These are phyloP conservation scores for Clamator glandarius DNA, from an alignment of 2,797 vertebrate genomes.

Conservation along the genomic window DNA sequence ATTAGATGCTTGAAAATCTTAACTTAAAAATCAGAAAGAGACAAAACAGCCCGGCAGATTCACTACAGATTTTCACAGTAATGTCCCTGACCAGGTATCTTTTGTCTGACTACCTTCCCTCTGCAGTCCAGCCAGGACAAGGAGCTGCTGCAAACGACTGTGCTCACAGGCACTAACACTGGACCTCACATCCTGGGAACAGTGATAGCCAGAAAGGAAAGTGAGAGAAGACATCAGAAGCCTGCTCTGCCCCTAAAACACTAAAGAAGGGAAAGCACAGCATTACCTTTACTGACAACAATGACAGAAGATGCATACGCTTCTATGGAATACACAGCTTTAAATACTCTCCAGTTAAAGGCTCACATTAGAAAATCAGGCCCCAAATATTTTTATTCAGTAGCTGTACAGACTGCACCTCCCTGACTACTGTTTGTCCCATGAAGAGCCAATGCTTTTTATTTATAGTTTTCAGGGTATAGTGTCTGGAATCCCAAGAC, in stretches of 20 bases:
- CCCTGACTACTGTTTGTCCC: conserved; percentile 54
- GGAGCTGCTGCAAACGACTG: not conserved
- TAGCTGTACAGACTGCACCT: conserved; percentile 50
- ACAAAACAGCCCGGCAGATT: not conserved
- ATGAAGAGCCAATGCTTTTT: conserved; percentile 68
- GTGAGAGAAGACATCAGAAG: not conserved
- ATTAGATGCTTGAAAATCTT: not conserved
- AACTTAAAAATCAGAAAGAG: not conserved
- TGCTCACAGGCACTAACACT: not conserved
- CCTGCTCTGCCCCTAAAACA: not conserved
- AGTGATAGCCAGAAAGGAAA: not conserved
- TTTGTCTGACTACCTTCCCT: not conserved
- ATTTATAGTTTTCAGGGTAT: conserved; percentile 74
- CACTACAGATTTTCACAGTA: not conserved
- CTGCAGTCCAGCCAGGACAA: not conserved
- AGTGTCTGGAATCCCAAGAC: conserved; percentile 63
- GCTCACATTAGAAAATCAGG: not conserved
- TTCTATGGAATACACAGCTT: not conserved
- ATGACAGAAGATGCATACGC: not conserved
- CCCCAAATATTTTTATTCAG: conserved; percentile 15
- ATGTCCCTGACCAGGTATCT: not conserved
- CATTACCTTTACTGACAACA: fast-evolving
- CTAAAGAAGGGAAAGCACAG: not conserved
- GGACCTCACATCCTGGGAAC: not conserved
- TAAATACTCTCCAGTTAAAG: not conserved